A percentile compares a stretch with the other conserved stretches of the same genome.
Evolutionary conservation across 2,797 vertebrate species (phyloP).

Genomic region (Onychomys torridus): DNA sequence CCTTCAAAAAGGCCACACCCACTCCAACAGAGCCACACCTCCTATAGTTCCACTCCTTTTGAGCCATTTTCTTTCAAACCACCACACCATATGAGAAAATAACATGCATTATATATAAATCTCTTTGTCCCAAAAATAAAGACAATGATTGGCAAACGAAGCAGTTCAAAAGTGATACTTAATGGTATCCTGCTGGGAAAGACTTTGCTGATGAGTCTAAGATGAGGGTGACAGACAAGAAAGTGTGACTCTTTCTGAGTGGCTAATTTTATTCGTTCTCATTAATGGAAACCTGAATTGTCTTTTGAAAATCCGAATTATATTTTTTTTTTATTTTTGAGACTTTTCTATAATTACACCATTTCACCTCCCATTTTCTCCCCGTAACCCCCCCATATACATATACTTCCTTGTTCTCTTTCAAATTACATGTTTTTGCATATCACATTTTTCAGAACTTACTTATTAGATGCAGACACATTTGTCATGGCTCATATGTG

Average conservation of each 20-base stretch:
- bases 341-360: background rate
- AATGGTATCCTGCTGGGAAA: slow-evolving; percentile 11
- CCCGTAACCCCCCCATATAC: background rate
- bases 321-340: too few species aligned
- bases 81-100: background rate
- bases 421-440: background rate
- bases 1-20: too few species aligned
- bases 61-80: too few species aligned
- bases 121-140: background rate
- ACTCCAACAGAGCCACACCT: too few species aligned
- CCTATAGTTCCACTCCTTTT: too few species aligned
- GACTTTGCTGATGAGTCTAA: background rate
- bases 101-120: background rate
- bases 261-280: background rate
- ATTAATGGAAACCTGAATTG: background rate
- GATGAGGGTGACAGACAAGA: background rate
- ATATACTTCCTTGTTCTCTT: background rate
- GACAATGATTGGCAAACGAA: background rate
- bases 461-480: background rate
- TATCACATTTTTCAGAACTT: background rate
- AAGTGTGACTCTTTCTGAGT: background rate
- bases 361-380: background rate
- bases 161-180: background rate
- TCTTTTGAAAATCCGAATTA: background rate
- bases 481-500: background rate